Conservation (phyloP, 1,140 invertebrate genomes). For the Listronotus bonariensis region DNA sequence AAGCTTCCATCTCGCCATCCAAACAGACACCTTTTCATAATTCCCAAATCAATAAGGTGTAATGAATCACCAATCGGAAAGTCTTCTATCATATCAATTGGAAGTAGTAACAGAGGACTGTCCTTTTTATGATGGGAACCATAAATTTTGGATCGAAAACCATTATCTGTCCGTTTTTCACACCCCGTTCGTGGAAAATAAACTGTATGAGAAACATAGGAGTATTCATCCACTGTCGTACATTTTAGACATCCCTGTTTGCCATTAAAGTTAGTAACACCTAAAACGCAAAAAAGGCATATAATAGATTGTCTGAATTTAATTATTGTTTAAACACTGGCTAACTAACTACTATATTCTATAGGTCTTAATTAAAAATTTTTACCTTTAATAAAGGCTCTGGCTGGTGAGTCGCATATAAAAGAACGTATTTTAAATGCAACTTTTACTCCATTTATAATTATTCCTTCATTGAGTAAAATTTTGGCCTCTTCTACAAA, state of each 20-base stretch:
- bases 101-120: slow-evolving; percentile 31
- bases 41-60: slow-evolving; percentile 42
- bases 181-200: slow-evolving; percentile 38
- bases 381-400: slow-evolving; percentile 37
- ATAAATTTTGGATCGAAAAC: slow-evolving; percentile 40
- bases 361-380: too few species aligned
- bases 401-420: slow-evolving; percentile 40
- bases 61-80: slow-evolving; percentile 40
- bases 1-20: slow-evolving; percentile 42
- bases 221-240: slow-evolving; percentile 40
- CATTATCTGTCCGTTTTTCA: slow-evolving; percentile 37
- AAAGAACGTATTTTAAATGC: slow-evolving; percentile 33
- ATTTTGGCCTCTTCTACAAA: slow-evolving; percentile 33
- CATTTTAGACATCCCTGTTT: slow-evolving; percentile 44
- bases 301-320: too few species aligned
- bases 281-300: too few species aligned
- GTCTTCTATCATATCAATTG: slow-evolving; percentile 42
- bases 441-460: slow-evolving; percentile 18
- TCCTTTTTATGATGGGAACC: slow-evolving; percentile 38
- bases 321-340: too few species aligned
- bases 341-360: too few species aligned
- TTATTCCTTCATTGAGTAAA: slow-evolving; percentile 17
- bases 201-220: slow-evolving; percentile 38
- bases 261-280: slow-evolving; percentile 32
- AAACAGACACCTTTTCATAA: slow-evolving; percentile 41